A percentile compares a stretch with the other conserved stretches of the same genome.
phyloP scores from a whole-genome alignment of 1,140 invertebrate genomes.

The Drosophila funebris region DNA sequence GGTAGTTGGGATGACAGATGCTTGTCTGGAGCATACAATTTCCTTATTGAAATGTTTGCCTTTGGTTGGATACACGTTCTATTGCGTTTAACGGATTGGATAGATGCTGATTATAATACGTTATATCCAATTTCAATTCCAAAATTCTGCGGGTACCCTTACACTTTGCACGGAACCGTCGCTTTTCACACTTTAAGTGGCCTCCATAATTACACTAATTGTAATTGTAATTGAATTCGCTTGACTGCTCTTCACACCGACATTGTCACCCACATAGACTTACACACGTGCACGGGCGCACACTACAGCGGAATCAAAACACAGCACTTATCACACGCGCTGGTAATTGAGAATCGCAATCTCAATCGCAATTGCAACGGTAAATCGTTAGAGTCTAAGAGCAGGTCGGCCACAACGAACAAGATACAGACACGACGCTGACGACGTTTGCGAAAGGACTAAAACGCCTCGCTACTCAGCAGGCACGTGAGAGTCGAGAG shows the following conservation, averaged over 20 bases:
- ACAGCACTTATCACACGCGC: constrained; percentile 50
- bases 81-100: constrained; percentile 4
- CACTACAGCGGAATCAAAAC: constrained; percentile 40
- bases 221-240: constrained; percentile 79
- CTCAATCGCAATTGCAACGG: constrained; percentile 36
- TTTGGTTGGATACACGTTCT: constrained; percentile 25
- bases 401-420: constrained; percentile 15
- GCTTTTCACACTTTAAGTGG: constrained; percentile 61
- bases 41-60: constrained; percentile 60
- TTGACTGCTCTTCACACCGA: constrained; percentile 44
- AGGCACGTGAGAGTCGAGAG: constrained; percentile 50
- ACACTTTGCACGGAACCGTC: constrained; percentile 29
- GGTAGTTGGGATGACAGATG: background rate
- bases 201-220: constrained; percentile 69
- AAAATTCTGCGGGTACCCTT: constrained; percentile 68
- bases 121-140: constrained; percentile 35
- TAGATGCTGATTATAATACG: constrained; percentile 10
- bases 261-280: constrained; percentile 8
- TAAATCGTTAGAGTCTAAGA: constrained; percentile 49
- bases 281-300: constrained; percentile 28
- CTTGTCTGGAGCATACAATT: constrained; percentile 37
- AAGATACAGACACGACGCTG: constrained; percentile 71
- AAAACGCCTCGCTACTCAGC: constrained; percentile 55
- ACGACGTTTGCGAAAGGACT: constrained; percentile 78
- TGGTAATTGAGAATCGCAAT: constrained; percentile 48